A percentile compares a stretch with the other conserved stretches of the same genome.
These are phyloP conservation scores for Agonopterix subpropinquella DNA, from an alignment of 2,888 invertebrate species.

Conservation along the genomic window DNA sequence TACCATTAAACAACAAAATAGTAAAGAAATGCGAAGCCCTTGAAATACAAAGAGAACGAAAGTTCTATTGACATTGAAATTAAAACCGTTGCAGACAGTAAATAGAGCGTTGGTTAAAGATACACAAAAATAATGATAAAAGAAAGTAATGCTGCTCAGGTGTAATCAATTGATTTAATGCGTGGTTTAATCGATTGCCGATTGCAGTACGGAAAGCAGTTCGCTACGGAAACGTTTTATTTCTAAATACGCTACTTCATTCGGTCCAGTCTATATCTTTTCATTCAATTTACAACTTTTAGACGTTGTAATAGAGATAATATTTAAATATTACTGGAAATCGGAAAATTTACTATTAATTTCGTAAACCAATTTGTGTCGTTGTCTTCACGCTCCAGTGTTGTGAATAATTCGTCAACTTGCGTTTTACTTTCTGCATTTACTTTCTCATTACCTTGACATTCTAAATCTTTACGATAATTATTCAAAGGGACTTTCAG, in stretches of 20 bases:
- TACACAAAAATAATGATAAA: slow-evolving; percentile 26
- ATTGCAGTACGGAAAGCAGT: slow-evolving; percentile 38
- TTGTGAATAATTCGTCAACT: slow-evolving; percentile 2
- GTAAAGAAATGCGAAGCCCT: slow-evolving; percentile 14
- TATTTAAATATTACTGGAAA: background rate
- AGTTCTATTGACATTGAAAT: slow-evolving; percentile 9
- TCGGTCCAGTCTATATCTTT: background rate
- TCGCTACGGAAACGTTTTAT: slow-evolving; percentile 29
- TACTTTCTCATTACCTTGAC: slow-evolving; percentile 14
- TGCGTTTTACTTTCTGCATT: slow-evolving; percentile 5
- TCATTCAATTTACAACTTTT: background rate
- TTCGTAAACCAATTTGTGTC: slow-evolving; percentile 3
- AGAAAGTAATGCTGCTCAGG: slow-evolving; percentile 30
- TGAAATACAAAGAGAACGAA: slow-evolving; percentile 3
- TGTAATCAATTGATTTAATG: slow-evolving; percentile 49
- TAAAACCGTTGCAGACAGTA: slow-evolving; percentile 31
- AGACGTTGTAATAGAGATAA: background rate
- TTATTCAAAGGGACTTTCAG: too few species aligned
- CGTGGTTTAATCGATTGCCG: slow-evolving; percentile 33
- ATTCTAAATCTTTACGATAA: background rate
- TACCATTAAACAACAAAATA: background rate
- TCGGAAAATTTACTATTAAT: slow-evolving; percentile 1
- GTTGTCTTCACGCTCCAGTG: slow-evolving; percentile 6
- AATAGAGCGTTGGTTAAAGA: slow-evolving; percentile 38
- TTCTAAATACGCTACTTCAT: slow-evolving; percentile 10